Evolutionary conservation across 1,140 invertebrate species (phyloP).

Genomic region (Berghia stephanieae): DNA sequence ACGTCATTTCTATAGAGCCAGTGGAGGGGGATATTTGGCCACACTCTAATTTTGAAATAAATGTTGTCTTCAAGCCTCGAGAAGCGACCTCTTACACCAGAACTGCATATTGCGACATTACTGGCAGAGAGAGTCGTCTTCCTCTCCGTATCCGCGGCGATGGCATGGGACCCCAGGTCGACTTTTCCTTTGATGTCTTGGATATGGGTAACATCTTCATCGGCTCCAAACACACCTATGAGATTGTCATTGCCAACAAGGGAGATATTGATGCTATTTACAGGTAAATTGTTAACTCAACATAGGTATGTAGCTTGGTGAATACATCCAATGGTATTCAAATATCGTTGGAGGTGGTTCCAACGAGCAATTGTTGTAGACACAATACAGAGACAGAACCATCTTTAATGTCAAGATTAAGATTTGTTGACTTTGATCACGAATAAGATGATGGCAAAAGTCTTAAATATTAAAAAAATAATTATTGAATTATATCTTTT

Average conservation of each 20-base stretch:
- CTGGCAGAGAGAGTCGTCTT: slow-evolving; percentile 63
- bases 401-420: too few relatives aligned
- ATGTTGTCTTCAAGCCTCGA: slow-evolving; percentile 64
- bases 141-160: slow-evolving; percentile 63
- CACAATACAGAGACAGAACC: too few relatives aligned
- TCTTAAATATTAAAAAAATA: too few relatives aligned
- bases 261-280: slow-evolving; percentile 68
- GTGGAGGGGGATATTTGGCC: slow-evolving; percentile 68
- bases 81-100: slow-evolving; percentile 62
- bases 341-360: too few relatives aligned
- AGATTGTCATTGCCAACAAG: slow-evolving; percentile 66
- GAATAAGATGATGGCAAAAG: too few relatives aligned
- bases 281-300: slow-evolving; percentile 25
- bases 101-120: slow-evolving; percentile 66
- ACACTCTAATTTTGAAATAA: slow-evolving; percentile 60
- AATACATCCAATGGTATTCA: too few relatives aligned
- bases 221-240: slow-evolving; percentile 64
- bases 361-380: too few relatives aligned
- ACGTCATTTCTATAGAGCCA: slow-evolving; percentile 66
- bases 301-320: too few relatives aligned
- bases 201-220: slow-evolving; percentile 68
- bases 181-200: slow-evolving; percentile 62
- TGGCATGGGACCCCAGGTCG: slow-evolving; percentile 64
- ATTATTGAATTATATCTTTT: too few relatives aligned
- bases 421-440: too few relatives aligned